These are phyloP conservation scores for Troides helena DNA, from an alignment of 2,888 invertebrate genomes.

Conservation along the genomic window DNA sequence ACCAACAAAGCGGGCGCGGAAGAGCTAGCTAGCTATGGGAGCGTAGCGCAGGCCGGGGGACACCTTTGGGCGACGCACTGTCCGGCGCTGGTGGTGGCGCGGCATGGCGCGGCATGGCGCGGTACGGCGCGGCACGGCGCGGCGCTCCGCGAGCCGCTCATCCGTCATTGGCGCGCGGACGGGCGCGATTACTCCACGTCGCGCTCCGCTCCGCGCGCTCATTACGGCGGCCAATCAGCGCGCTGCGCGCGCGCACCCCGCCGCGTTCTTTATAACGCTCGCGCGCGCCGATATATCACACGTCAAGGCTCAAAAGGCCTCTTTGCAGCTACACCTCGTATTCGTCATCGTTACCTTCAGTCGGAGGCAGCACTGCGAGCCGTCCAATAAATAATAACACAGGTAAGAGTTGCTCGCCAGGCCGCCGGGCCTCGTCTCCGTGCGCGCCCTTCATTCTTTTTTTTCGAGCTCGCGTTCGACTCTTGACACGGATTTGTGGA, in stretches of 20 bases:
- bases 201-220: slow-evolving; percentile 44
- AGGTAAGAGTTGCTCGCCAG: slow-evolving; percentile 66
- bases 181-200: slow-evolving; percentile 70
- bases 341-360: slow-evolving; percentile 73
- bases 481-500: slow-evolving; percentile 74
- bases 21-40: too few relatives aligned
- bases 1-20: too few relatives aligned
- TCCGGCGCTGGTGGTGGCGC: neutral
- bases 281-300: slow-evolving; percentile 71
- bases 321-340: slow-evolving; percentile 74
- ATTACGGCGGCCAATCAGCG: slow-evolving; percentile 70
- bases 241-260: slow-evolving; percentile 68
- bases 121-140: neutral
- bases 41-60: neutral
- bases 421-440: slow-evolving; percentile 43
- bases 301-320: slow-evolving; percentile 69
- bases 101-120: neutral
- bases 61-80: neutral
- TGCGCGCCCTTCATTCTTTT: slow-evolving; percentile 41
- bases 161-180: slow-evolving; percentile 73
- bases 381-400: slow-evolving; percentile 71
- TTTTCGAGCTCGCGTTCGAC: slow-evolving; percentile 52
- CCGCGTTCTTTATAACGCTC: slow-evolving; percentile 72
- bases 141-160: slow-evolving; percentile 53
- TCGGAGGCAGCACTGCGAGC: slow-evolving; percentile 52